Percentiles rank a stretch among this genome's conserved stretches.
These are phyloP conservation scores for Netelia inedita DNA, from an alignment of 2,888 invertebrate genomes.

Conservation along the genomic window DNA sequence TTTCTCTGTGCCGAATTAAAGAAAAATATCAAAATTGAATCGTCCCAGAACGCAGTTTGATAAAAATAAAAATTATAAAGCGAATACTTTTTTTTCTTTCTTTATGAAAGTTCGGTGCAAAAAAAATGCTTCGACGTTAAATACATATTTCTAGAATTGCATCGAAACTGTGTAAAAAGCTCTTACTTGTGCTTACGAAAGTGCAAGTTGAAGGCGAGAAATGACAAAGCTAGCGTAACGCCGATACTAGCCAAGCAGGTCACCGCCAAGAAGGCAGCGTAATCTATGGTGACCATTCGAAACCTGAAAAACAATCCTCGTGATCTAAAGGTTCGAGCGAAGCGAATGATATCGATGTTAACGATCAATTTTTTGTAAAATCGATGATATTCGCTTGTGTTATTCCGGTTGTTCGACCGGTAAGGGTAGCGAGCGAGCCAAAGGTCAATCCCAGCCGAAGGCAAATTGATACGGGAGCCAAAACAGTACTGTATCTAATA, in stretches of 20 bases:
- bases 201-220: constrained; percentile 93
- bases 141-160: neutral
- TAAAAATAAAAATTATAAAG: too few species aligned
- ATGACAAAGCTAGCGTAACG: constrained; percentile 90
- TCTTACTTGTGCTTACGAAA: constrained; percentile 93
- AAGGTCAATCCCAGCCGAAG: too few species aligned
- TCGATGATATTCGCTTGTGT: neutral
- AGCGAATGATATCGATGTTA: constrained; percentile 1
- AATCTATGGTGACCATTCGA: constrained; percentile 91
- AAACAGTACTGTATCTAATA: too few species aligned
- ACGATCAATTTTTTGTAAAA: neutral
- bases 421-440: too few species aligned
- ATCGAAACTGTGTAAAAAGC: constrained; percentile 26
- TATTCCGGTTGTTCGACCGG: neutral
- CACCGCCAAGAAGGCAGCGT: constrained; percentile 91
- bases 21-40: too few species aligned
- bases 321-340: neutral
- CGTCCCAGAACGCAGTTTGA: too few species aligned
- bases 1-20: too few species aligned
- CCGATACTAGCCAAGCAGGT: constrained; percentile 91
- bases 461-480: too few species aligned
- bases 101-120: neutral
- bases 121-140: constrained; percentile 17
- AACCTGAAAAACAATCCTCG: constrained; percentile 85
- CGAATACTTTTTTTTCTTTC: too few species aligned